Conservation (phyloP, 1,140 invertebrate species). For the Popillia japonica region DNA sequence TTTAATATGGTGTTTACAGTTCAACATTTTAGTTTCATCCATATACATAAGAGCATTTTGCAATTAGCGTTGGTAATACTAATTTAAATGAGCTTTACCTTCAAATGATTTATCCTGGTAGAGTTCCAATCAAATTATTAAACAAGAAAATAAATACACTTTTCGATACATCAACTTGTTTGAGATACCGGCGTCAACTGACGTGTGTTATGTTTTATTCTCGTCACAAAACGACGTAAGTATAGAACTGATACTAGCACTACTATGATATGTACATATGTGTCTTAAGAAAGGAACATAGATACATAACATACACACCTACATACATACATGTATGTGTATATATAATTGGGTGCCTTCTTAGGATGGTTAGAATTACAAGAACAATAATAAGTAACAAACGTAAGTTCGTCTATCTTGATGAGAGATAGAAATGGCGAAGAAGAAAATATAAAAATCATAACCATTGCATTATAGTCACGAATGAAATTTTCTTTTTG, state of each 20-base stretch:
- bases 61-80: no score
- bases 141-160: background rate
- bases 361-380: background rate
- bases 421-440: no score
- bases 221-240: no score
- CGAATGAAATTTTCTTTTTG: background rate
- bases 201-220: background rate
- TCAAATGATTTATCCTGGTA: no score
- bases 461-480: background rate
- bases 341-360: constrained; percentile 2
- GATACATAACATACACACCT: background rate
- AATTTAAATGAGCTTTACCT: no score
- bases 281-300: background rate
- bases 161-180: background rate
- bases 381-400: no score
- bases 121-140: background rate
- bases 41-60: no score
- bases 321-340: background rate
- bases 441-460: no score
- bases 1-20: background rate
- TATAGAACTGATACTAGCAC: background rate
- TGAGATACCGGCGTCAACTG: background rate
- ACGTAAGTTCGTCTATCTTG: no score
- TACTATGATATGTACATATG: no score
- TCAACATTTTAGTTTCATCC: background rate